Percentiles rank a stretch among this genome's conserved stretches.
These are phyloP conservation scores for Lanistes nyassanus DNA, from an alignment of 1,140 invertebrate species.

Conservation along the genomic window DNA sequence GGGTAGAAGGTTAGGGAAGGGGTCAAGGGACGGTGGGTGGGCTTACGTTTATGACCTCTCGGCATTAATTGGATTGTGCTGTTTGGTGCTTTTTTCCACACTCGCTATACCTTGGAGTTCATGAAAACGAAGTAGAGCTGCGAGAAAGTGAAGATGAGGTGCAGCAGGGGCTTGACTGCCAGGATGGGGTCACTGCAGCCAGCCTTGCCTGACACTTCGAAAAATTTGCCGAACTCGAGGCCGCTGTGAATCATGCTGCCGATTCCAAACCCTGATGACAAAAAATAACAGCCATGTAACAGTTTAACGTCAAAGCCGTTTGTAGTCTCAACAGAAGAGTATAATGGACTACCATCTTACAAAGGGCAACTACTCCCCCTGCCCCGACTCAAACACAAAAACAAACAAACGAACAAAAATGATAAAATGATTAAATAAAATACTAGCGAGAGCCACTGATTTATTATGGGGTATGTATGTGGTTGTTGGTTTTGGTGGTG, in stretches of 20 bases:
- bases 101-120: slow-evolving; percentile 88
- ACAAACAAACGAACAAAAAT: slow-evolving; percentile 7
- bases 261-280: slow-evolving; percentile 87
- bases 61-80: no score
- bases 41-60: no score
- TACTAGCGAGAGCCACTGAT: no score
- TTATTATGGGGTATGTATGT: no score
- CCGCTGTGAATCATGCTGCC: slow-evolving; percentile 98
- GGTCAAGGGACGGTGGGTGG: slow-evolving; percentile 95
- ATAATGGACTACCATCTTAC: no score
- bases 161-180: slow-evolving; percentile 90
- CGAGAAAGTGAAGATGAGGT: slow-evolving; percentile 97
- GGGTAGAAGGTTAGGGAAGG: slow-evolving; percentile 98
- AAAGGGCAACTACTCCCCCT: no score
- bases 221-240: slow-evolving; percentile 68
- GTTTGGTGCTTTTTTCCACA: neutral
- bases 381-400: no score
- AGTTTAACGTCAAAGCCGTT: no score
- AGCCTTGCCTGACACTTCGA: slow-evolving; percentile 62
- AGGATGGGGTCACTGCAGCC: slow-evolving; percentile 87
- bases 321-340: no score
- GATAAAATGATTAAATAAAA: neutral
- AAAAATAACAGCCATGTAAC: no score
- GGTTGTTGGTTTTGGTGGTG: no score
- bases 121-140: slow-evolving; percentile 99